Conservation (phyloP, 2,888 invertebrate genomes). For the Choristoneura rosaceana region DNA sequence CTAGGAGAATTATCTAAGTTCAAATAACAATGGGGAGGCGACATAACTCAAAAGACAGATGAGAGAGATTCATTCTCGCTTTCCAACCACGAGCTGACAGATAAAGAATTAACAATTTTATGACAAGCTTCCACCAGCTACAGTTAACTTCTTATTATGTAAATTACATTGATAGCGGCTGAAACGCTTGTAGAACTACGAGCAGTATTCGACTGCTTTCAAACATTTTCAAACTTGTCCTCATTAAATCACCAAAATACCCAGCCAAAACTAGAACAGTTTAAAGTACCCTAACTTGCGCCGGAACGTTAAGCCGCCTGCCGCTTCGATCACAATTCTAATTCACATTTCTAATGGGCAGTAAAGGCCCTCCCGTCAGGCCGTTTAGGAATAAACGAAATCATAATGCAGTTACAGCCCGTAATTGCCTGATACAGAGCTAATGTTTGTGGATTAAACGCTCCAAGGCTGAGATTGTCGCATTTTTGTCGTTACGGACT, state of each 20-base stretch:
- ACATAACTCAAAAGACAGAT: no score
- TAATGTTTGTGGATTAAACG: constrained; percentile 58
- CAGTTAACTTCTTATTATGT: no score
- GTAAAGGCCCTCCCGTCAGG: constrained; percentile 54
- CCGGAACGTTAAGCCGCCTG: constrained; percentile 13
- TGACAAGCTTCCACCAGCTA: no score
- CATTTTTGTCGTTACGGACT: constrained; percentile 32
- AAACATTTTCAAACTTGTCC: background rate
- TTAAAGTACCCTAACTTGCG: constrained; percentile 18
- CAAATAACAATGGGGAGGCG: no score
- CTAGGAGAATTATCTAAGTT: no score
- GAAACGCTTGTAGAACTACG: no score
- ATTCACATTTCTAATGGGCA: constrained; percentile 58
- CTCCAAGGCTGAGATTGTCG: constrained; percentile 30
- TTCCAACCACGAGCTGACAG: no score
- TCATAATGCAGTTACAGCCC: constrained; percentile 63
- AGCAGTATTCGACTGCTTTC: background rate
- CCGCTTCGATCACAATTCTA: constrained; percentile 58
- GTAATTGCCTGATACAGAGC: constrained; percentile 64
- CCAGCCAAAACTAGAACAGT: background rate
- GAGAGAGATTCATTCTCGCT: no score
- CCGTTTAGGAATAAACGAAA: constrained; percentile 65
- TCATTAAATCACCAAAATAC: background rate
- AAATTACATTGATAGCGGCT: no score
- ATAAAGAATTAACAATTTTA: no score